A percentile compares a stretch with the other conserved stretches of the same genome.
Conservation (phyloP, 1,140 invertebrate genomes). For the Megathymus violae region DNA sequence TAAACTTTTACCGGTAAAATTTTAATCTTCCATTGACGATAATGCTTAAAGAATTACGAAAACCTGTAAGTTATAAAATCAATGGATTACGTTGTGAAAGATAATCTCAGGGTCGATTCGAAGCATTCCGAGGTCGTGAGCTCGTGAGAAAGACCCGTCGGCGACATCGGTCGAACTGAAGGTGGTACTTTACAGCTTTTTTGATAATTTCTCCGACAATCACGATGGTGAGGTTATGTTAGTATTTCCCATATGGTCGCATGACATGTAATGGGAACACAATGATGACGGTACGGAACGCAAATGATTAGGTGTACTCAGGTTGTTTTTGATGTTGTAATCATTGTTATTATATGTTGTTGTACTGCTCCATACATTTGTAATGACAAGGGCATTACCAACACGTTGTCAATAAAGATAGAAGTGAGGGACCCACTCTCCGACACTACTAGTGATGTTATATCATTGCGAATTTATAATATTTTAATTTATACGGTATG, state of each 20-base stretch:
- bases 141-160: slow-evolving; percentile 63
- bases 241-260: slow-evolving; percentile 37
- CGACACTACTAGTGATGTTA: no score
- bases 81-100: slow-evolving; percentile 27
- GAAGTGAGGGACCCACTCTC: no score
- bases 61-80: no score
- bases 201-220: slow-evolving; percentile 39
- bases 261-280: neutral
- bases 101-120: slow-evolving; percentile 16
- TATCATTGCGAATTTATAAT: no score
- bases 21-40: slow-evolving; percentile 34
- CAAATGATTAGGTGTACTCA: neutral
- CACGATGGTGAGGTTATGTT: slow-evolving; percentile 35
- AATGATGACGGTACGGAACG: neutral
- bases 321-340: neutral
- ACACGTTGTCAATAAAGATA: no score
- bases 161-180: slow-evolving; percentile 50
- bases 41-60: no score
- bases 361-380: no score
- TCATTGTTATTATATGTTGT: no score
- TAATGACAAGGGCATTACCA: no score
- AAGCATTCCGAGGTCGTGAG: neutral
- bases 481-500: no score
- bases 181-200: slow-evolving; percentile 35
- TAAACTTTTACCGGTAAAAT: neutral